Conservation (phyloP, 2,797 vertebrate genomes). For the Numenius phaeopus region DNA sequence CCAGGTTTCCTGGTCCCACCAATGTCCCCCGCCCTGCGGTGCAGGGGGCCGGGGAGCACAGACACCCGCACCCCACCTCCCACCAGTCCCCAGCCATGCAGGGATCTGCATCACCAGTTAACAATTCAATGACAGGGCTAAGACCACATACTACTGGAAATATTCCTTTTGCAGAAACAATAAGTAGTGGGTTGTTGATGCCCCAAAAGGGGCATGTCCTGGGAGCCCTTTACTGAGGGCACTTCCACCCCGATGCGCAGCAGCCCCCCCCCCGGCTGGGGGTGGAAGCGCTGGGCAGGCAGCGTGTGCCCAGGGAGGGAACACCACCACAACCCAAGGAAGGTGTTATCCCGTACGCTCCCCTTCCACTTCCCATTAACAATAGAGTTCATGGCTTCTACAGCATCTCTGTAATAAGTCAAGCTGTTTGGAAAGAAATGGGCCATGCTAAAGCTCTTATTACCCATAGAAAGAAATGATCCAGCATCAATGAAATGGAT, state of each 20-base stretch:
- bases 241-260: background rate
- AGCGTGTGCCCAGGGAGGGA: fast-evolving
- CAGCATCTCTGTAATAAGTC: background rate
- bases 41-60: fast-evolving
- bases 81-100: fast-evolving
- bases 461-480: background rate
- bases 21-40: fast-evolving
- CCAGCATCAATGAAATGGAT: background rate
- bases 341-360: background rate
- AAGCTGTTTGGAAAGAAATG: slow-evolving; percentile 17
- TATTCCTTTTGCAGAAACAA: background rate
- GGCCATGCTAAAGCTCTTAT: background rate
- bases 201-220: background rate
- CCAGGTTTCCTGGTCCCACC: background rate
- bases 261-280: background rate
- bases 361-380: background rate
- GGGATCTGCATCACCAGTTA: background rate
- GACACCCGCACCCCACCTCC: background rate
- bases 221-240: background rate
- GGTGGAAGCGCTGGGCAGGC: fast-evolving
- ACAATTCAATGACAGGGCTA: background rate
- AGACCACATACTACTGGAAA: background rate
- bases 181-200: background rate
- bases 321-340: fast-evolving
- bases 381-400: background rate